Conservation (phyloP, 2,888 invertebrate genomes). For the Psococerastis gibbosa region DNA sequence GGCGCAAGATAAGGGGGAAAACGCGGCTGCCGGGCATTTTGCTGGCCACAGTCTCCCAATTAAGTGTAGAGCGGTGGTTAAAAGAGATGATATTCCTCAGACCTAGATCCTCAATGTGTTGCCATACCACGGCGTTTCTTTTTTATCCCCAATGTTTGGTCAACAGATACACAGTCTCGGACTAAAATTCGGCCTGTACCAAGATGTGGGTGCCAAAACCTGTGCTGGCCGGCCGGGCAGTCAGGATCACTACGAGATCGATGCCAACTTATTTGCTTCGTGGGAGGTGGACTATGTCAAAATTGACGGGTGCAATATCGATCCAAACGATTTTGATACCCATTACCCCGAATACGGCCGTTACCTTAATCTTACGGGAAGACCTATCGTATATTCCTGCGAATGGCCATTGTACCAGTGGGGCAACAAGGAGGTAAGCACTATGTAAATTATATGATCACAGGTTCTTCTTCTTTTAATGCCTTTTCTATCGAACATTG, state of each 20-base stretch:
- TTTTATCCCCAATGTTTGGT: too few relatives aligned
- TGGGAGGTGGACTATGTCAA: conserved; percentile 72
- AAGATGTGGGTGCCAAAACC: conserved; percentile 57
- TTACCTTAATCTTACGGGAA: conserved; percentile 49
- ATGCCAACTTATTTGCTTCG: conserved; percentile 53
- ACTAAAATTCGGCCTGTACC: conserved; percentile 63
- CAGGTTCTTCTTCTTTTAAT: too few relatives aligned
- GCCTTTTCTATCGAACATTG: too few relatives aligned
- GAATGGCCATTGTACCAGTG: conserved; percentile 69
- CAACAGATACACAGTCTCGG: conserved; percentile 50
- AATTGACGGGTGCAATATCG: conserved; percentile 59
- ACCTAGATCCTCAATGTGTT: too few relatives aligned
- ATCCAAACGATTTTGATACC: conserved; percentile 36
- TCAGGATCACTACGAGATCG: conserved; percentile 38
- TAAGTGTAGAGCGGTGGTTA: too few relatives aligned
- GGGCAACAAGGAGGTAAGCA: conserved; percentile 29
- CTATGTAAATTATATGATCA: conserved; percentile 24
- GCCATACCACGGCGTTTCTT: too few relatives aligned
- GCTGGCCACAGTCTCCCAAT: too few relatives aligned
- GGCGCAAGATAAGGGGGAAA: too few relatives aligned
- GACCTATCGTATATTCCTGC: conserved; percentile 63
- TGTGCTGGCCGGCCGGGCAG: conserved; percentile 66
- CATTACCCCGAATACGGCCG: conserved; percentile 54
- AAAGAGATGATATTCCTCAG: too few relatives aligned
- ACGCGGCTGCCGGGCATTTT: too few relatives aligned